Percentiles rank a stretch among this genome's conserved stretches.
phyloP scores from a whole-genome alignment of 2,888 invertebrate genomes.

The Hirudinaria manillensis region DNA sequence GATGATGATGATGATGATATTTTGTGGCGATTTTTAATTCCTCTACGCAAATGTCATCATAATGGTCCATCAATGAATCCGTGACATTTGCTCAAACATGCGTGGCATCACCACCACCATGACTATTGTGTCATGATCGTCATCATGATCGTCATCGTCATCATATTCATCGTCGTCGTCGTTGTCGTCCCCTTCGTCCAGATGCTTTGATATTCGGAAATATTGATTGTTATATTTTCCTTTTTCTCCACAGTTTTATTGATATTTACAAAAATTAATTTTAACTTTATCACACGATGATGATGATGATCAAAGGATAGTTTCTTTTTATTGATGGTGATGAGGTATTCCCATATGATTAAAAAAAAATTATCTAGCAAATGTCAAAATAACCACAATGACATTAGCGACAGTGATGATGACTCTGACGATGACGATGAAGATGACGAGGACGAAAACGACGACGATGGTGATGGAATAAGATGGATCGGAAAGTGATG shows the following conservation, averaged over 20 bases:
- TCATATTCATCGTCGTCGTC: not conserved
- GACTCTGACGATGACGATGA: not conserved
- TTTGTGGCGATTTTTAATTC: not conserved
- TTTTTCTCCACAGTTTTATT: too few relatives aligned
- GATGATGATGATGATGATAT: not conserved
- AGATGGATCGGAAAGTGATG: too few relatives aligned
- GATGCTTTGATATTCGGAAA: too few relatives aligned
- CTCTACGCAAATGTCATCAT: not conserved
- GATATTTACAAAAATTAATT: too few relatives aligned
- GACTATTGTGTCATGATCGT: constrained; percentile 29
- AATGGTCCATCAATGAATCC: constrained; percentile 9
- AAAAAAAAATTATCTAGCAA: not conserved
- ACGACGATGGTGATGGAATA: too few relatives aligned
- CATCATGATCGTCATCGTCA: constrained; percentile 2
- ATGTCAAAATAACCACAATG: not conserved
- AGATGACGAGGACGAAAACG: not conserved
- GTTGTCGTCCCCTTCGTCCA: not conserved
- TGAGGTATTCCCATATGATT: too few relatives aligned
- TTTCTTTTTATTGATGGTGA: too few relatives aligned
- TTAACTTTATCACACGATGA: too few relatives aligned
- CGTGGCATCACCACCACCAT: constrained; percentile 24
- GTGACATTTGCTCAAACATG: constrained; percentile 19
- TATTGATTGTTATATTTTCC: too few relatives aligned
- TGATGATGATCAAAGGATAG: too few relatives aligned
- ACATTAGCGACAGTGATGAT: not conserved